These are phyloP conservation scores for Rousettus madagascariensis DNA, from an alignment of 2,797 vertebrate genomes.

Conservation along the genomic window DNA sequence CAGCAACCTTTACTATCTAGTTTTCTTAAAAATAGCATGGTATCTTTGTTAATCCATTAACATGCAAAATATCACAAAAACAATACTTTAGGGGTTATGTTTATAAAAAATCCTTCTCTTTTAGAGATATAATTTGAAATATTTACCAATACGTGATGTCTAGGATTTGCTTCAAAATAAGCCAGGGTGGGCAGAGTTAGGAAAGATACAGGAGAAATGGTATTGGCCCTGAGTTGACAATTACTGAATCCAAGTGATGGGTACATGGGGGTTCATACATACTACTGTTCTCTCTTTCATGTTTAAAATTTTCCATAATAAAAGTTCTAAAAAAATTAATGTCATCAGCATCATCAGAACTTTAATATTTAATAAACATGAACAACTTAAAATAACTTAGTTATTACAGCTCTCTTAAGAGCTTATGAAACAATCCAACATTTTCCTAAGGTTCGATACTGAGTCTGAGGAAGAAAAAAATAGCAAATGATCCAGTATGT, in stretches of 20 bases:
- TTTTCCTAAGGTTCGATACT: background rate
- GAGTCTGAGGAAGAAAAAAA: background rate
- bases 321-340: background rate
- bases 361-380: background rate
- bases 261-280: background rate
- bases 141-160: background rate
- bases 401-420: background rate
- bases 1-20: background rate
- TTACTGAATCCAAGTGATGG: background rate
- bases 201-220: background rate
- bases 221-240: background rate
- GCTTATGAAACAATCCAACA: background rate
- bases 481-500: background rate
- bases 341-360: background rate
- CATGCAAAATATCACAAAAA: slow-evolving; percentile 18
- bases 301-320: background rate
- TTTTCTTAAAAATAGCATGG: background rate
- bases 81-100: background rate
- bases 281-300: background rate
- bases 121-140: background rate
- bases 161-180: slow-evolving; percentile 23
- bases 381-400: background rate
- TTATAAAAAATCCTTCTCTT: slow-evolving; percentile 16
- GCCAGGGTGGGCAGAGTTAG: background rate
- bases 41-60: background rate